Base-by-base conservation (phyloP, 2,888 invertebrate genomes). In the Elegia similella region DNA sequence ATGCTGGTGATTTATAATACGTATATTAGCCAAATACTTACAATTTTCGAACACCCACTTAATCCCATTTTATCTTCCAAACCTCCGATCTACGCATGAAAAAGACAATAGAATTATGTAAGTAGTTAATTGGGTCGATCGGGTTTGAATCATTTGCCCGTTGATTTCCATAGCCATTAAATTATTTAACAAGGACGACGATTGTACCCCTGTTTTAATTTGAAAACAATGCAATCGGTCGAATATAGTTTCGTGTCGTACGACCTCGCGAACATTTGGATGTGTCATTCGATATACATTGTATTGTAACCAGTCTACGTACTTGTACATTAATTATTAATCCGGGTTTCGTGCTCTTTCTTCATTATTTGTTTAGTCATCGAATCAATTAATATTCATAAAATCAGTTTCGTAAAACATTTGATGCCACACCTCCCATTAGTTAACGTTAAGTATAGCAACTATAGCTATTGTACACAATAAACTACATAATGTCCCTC, bases 331-430 rank as follows among this genome's bases (percentile, higher is more conserved):
- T 29, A 54, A 60, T 61, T 67, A 73, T 78, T 77, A 76, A 78
- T 81, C 78, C 81, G 77, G 78, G 78, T 81, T 75, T 64, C 66
- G 73, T 66, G 76, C 73, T 69, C 73, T 71, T 76, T 74, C 66
- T 62, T 62, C 62, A 67, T 61, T 72, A 71, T 71, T 72, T 73
- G 72, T 78, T 75, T 78, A 76, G 77, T 78, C 75, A 82, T 75
- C 75, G 69, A 62, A 16, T 17, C 7, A 23, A 29, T 42, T 43
- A 38, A n/a, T 38, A 38, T 38, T 38, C n/a, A 38, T 38, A 38
- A n/a, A 38, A 10, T 5, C 2, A n/a, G 10, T 38, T 38, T 38
- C n/a, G n/a, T 38, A n/a, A 38, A 38, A 2, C 38, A n/a, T 38
- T 3, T 3, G 23, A 23, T 5, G 23, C 23, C 23, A 23, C 23